Evolutionary conservation across 2,113 vertebrate genomes (phyloP).

Genomic region (Neogobius melanostomus): DNA sequence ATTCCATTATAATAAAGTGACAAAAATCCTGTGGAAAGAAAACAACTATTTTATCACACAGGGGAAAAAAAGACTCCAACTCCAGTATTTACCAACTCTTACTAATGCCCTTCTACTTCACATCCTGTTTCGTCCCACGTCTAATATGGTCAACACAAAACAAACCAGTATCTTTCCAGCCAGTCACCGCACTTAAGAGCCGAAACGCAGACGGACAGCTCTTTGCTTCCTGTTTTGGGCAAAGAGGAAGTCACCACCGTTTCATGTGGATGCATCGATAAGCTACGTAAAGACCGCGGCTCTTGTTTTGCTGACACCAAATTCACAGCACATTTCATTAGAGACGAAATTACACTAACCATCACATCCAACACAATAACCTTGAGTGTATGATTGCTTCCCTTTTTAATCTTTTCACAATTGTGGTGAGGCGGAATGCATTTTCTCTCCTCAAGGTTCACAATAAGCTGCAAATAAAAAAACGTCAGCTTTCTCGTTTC

Average conservation of each 20-base stretch:
- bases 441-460: conserved; percentile 20
- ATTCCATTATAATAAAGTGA: too few species aligned
- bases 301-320: background rate
- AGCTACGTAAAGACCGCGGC: background rate
- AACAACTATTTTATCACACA: too few species aligned
- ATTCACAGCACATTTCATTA: conserved; percentile 5
- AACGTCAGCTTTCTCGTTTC: conserved; percentile 37
- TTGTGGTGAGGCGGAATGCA: background rate
- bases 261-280: conserved; percentile 26
- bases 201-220: background rate
- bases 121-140: background rate
- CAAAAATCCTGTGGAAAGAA: too few species aligned
- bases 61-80: background rate
- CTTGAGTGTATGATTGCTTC: conserved; percentile 3
- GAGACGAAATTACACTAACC: background rate
- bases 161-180: background rate
- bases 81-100: background rate
- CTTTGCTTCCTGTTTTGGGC: conserved; percentile 34
- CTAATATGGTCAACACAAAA: conserved; percentile 2
- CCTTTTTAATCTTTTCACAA: conserved; percentile 21
- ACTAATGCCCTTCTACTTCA: background rate
- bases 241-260: conserved; percentile 19
- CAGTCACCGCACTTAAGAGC: background rate
- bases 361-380: too few species aligned
- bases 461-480: conserved; percentile 26